Conservation (phyloP, 2,888 invertebrate species). For the Augochlorella aurata region DNA sequence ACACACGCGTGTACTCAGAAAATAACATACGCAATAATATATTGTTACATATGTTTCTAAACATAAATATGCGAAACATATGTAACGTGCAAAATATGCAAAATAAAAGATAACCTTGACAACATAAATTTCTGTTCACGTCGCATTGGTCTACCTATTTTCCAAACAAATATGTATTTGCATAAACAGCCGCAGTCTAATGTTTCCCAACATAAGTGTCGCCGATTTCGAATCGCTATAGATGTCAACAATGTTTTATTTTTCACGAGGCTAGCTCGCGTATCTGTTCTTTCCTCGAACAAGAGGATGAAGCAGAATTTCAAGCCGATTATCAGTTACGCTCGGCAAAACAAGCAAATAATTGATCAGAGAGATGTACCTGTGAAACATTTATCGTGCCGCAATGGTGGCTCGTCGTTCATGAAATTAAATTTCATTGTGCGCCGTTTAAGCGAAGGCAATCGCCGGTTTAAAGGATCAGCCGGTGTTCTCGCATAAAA, state of each 20-base stretch:
- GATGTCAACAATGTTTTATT: neutral
- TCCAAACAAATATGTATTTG: no score
- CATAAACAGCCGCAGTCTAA: no score
- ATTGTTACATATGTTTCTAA: no score
- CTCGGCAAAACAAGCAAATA: slow-evolving; percentile 7
- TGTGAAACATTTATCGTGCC: slow-evolving; percentile 20
- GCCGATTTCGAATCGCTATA: no score
- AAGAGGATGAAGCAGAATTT: neutral
- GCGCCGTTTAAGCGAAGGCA: slow-evolving; percentile 20
- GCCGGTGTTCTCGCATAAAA: slow-evolving; percentile 66
- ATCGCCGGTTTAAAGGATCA: slow-evolving; percentile 61
- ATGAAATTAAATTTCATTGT: slow-evolving; percentile 43
- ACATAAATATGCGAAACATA: no score
- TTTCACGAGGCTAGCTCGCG: neutral
- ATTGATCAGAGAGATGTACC: neutral
- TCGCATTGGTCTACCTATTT: no score
- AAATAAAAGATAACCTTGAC: no score
- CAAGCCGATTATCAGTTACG: neutral
- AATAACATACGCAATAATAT: no score
- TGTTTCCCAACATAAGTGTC: no score
- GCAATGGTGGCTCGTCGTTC: slow-evolving; percentile 16
- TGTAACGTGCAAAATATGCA: no score
- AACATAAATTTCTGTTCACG: no score
- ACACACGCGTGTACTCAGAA: no score
- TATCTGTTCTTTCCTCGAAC: neutral